Evolutionary conservation across 2,888 invertebrate species (phyloP).

Genomic region (Aquatica leii): DNA sequence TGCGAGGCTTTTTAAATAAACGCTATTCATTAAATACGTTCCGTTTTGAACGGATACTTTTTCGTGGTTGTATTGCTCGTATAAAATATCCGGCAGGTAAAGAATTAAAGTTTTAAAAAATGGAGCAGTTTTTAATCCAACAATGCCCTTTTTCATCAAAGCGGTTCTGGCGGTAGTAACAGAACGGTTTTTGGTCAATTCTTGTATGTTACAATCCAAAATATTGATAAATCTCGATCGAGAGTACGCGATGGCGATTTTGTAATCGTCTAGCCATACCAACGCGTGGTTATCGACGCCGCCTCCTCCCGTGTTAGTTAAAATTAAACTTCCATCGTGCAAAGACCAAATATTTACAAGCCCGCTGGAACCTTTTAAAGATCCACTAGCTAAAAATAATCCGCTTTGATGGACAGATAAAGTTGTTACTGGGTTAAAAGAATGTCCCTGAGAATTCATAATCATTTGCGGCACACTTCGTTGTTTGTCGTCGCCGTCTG

Average conservation of each 20-base stretch:
- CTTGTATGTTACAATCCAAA: slow-evolving; percentile 60
- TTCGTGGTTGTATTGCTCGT: slow-evolving; percentile 65
- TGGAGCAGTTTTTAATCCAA: slow-evolving; percentile 64
- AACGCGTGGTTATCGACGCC: slow-evolving; percentile 63
- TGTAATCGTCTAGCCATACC: slow-evolving; percentile 63
- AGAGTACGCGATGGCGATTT: slow-evolving; percentile 64
- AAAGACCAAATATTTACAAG: slow-evolving; percentile 70
- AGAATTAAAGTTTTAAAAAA: slow-evolving; percentile 63
- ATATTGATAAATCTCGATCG: slow-evolving; percentile 65
- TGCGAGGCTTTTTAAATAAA: slow-evolving; percentile 66
- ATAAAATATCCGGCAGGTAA: slow-evolving; percentile 63
- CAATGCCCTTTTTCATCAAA: slow-evolving; percentile 63
- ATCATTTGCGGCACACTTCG: slow-evolving; percentile 53
- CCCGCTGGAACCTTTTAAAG: slow-evolving; percentile 56
- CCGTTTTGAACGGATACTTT: slow-evolving; percentile 67
- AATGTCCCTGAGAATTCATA: slow-evolving; percentile 64
- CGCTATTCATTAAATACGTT: slow-evolving; percentile 67
- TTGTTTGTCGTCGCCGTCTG: slow-evolving; percentile 47
- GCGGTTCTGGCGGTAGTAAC: slow-evolving; percentile 63
- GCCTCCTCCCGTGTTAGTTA: slow-evolving; percentile 63
- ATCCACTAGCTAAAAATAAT: slow-evolving; percentile 65
- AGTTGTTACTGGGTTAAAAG: slow-evolving; percentile 63
- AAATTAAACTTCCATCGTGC: slow-evolving; percentile 65
- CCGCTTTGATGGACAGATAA: slow-evolving; percentile 64
- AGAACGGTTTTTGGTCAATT: slow-evolving; percentile 59